Base-by-base conservation (phyloP, 2,797 vertebrate species). In the Coregonus suidteri region DNA sequence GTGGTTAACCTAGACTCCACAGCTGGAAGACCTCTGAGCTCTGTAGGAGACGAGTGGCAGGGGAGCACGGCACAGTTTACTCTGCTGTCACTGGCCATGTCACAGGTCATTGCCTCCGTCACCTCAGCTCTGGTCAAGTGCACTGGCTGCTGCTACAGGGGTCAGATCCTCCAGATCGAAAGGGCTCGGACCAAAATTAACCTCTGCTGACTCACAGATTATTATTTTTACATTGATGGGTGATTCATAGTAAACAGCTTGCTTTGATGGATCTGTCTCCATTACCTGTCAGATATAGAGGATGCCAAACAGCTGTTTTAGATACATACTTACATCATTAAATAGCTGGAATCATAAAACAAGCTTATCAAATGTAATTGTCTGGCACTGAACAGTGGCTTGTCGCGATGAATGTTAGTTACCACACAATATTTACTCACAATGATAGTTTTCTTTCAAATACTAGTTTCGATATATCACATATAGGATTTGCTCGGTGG, bases 141-240 rank as follows among this genome's bases (percentile, higher is more conserved):
- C 91, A 89, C 91, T 86, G 88, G 92, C 90, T 95, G 92, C 92
- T 91, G 90, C 88, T 84, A 75, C 78, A 83, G 89, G 93, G 97
- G 96, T 97, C 95, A 95, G 86, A 91, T 95, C 90, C 93, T 94
- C 93, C 91, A 88, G 93, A 97, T 97, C 95, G 95, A 96, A 97
- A 97, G 95, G 95, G 95, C 96, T 92, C 89, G 88, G 93, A 93
- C 93, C 93, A 97, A 96, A 98, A 98, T 98, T 96, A 97, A 97
- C 96, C 94, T 93, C 89, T 92, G 92, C 91, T 93, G 93, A 95
- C 95, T 95, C 93, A 88, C 90, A 94, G 95, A 96, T 97, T 96
- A 98, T 98, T 97, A 95, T 96, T 96, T 96, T 95, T 95, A 95
- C 95, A 96, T 94, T 93, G 94, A 97, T 91, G 93, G 92, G 90